Evolutionary conservation across 92 coral and sea anemone species (phyloP).

Genomic region (Meandrina meandrites): DNA sequence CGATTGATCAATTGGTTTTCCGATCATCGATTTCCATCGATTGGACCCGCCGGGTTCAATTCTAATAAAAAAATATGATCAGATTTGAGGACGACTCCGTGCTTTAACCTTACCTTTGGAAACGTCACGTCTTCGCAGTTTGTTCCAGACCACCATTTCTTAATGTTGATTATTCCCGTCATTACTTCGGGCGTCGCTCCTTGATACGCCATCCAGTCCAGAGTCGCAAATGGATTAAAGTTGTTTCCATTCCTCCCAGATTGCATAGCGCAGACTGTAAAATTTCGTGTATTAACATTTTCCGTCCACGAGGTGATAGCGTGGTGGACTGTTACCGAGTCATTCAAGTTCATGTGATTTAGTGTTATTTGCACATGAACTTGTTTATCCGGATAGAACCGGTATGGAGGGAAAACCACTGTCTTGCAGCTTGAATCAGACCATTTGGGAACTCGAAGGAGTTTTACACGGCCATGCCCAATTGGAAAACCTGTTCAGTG

Average conservation of each 20-base stretch:
- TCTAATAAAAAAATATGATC: neutral
- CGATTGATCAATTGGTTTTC: too few relatives aligned
- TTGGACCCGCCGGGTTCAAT: too few relatives aligned
- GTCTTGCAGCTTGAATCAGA: neutral
- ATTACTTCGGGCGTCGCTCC: neutral
- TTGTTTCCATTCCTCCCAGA: conserved; percentile 5
- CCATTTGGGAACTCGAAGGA: neutral
- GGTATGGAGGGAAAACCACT: neutral
- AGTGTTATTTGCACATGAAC: neutral
- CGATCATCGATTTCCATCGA: too few relatives aligned
- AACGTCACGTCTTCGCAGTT: neutral
- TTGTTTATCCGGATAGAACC: neutral
- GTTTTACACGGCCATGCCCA: neutral
- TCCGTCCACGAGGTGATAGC: neutral
- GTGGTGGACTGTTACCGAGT: neutral
- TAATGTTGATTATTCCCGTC: neutral
- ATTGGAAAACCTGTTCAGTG: neutral
- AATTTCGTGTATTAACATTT: neutral
- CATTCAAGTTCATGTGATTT: conserved; percentile 1
- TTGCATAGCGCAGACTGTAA: neutral
- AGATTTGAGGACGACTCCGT: too few relatives aligned
- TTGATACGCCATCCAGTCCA: neutral
- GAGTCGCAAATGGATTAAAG: neutral
- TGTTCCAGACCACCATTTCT: conserved; percentile 1
- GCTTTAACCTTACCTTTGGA: neutral